phyloP scores from a whole-genome alignment of 2,888 invertebrate species.

The Chalcis sispes region DNA sequence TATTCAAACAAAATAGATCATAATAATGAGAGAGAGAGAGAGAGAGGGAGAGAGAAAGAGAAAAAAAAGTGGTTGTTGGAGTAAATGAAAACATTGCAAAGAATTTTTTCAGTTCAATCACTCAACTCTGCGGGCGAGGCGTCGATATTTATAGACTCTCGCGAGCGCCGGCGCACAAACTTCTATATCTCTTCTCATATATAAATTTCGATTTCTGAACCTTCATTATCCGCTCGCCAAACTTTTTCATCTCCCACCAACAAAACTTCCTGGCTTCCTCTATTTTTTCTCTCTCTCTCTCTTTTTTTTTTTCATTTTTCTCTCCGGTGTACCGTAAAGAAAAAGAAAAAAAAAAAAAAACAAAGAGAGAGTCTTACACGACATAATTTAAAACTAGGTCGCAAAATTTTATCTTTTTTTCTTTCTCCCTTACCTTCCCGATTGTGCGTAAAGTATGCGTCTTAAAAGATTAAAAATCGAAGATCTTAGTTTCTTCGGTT shows the following conservation, averaged over 20 bases:
- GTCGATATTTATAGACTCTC: background rate
- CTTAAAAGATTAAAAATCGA: too few species aligned
- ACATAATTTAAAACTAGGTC: too few species aligned
- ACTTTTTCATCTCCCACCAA: background rate
- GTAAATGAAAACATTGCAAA: background rate
- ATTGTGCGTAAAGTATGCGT: too few species aligned
- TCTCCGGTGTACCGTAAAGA: too few species aligned
- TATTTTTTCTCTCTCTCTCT: slow-evolving; percentile 6
- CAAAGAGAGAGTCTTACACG: too few species aligned
- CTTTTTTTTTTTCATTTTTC: background rate
- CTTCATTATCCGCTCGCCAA: background rate
- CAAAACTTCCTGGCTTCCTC: background rate
- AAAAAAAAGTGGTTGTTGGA: background rate
- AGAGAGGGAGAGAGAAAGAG: background rate
- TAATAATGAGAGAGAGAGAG: too few species aligned
- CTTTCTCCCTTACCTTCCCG: too few species aligned
- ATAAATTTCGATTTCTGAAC: slow-evolving; percentile 7
- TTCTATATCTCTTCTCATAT: background rate
- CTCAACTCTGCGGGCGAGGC: background rate
- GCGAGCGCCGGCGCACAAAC: too few species aligned
- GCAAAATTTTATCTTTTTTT: too few species aligned
- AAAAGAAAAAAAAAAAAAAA: background rate
- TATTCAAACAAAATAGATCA: too few species aligned
- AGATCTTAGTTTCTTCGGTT: too few species aligned
- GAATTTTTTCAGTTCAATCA: background rate